phyloP scores from a whole-genome alignment of 2,113 vertebrate species.

The Nycticorax nycticorax region DNA sequence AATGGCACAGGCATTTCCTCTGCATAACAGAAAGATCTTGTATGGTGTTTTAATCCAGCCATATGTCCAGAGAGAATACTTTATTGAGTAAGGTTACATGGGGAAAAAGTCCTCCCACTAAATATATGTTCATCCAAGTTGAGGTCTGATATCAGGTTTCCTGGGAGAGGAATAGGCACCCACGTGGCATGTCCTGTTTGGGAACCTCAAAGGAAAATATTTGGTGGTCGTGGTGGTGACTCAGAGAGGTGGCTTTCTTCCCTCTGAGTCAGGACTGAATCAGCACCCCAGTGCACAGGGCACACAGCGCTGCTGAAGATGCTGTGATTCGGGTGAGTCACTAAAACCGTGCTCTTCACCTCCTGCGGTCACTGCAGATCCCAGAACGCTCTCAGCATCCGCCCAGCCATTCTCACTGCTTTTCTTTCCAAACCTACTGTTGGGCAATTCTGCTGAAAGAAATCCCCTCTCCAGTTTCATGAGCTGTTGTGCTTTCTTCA shows the following conservation, averaged over 20 bases:
- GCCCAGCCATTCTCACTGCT: not conserved
- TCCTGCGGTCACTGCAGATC: not conserved
- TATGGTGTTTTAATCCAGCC: not conserved
- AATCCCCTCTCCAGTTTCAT: not conserved
- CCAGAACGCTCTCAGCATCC: rapidly evolving
- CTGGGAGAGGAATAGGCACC: not conserved
- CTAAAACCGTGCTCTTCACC: not conserved
- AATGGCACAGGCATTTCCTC: not conserved
- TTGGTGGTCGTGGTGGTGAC: not conserved
- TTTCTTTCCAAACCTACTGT: not conserved
- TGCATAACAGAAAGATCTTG: not conserved
- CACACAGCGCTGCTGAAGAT: not conserved
- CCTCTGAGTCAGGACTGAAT: conserved; percentile 17
- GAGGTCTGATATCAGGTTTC: not conserved
- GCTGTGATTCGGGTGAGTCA: not conserved
- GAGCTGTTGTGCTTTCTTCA: not conserved
- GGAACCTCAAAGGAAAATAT: not conserved
- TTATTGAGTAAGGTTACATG: not conserved
- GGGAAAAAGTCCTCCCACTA: not conserved
- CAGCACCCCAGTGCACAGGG: not conserved
- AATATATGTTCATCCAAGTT: not conserved
- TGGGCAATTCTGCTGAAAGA: not conserved
- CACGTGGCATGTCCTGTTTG: not conserved
- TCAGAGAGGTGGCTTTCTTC: not conserved
- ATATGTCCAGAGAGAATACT: not conserved